phyloP scores from a whole-genome alignment of 1,140 invertebrate genomes.

The Camponotus floridanus region DNA sequence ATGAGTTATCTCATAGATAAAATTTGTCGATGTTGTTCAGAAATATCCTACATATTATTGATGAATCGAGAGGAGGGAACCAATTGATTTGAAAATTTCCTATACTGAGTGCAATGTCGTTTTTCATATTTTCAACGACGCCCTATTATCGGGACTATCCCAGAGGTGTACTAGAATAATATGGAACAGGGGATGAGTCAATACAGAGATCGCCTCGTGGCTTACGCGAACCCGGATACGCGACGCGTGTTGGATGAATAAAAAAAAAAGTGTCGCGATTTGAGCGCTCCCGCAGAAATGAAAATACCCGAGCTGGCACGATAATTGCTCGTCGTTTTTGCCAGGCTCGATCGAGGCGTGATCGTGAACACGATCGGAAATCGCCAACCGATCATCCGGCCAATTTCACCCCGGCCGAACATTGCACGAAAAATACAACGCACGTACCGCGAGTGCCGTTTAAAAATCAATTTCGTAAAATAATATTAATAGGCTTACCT shows the following conservation, averaged over 20 bases:
- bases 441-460: conserved; percentile 10
- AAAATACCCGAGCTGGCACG: conserved; percentile 48
- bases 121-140: conserved; percentile 50
- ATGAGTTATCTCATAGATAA: neutral
- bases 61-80: conserved; percentile 13
- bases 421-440: conserved; percentile 12
- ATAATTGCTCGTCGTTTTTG: conserved; percentile 56
- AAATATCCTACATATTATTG: conserved; percentile 12
- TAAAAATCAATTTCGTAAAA: conserved; percentile 57
- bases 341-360: conserved; percentile 41
- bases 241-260: conserved; percentile 40
- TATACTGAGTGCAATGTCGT: conserved; percentile 2
- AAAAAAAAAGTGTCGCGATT: conserved; percentile 48
- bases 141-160: conserved; percentile 36
- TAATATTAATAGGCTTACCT: conserved; percentile 29
- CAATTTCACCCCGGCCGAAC: conserved; percentile 34
- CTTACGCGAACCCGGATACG: conserved; percentile 26
- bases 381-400: conserved; percentile 51
- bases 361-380: conserved; percentile 55
- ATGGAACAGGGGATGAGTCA: conserved; percentile 1
- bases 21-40: neutral
- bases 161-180: conserved; percentile 55
- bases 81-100: conserved; percentile 31
- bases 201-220: conserved; percentile 31
- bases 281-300: conserved; percentile 49